Conservation (phyloP, 1,140 invertebrate genomes). For the Heliconius nattereri region DNA sequence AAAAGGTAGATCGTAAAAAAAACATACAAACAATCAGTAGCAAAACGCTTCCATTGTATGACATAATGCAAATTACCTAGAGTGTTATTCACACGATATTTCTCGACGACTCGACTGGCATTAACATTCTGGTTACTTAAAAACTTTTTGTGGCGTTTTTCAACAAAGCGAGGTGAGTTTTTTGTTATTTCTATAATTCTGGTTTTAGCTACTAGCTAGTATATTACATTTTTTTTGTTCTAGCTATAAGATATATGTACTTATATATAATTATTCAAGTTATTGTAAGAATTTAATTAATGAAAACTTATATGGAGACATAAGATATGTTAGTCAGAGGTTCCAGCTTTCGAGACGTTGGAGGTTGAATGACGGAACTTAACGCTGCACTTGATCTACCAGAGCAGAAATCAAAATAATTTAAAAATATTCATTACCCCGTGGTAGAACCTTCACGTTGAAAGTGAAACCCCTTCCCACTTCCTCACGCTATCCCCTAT, state of each 20-base stretch:
- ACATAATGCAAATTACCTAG: slow-evolving; percentile 72
- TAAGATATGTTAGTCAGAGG: too few species aligned
- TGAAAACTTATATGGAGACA: too few species aligned
- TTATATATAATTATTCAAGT: neutral
- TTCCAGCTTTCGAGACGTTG: too few species aligned
- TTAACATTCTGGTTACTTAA: slow-evolving; percentile 61
- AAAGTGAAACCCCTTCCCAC: too few species aligned
- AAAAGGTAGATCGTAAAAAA: slow-evolving; percentile 5
- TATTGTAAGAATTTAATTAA: neutral
- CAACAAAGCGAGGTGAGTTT: slow-evolving; percentile 58
- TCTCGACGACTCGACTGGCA: slow-evolving; percentile 56
- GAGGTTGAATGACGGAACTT: too few species aligned
- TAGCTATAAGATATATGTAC: neutral
- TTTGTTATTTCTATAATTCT: slow-evolving; percentile 33
- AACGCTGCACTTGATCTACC: too few species aligned
- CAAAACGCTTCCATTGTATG: slow-evolving; percentile 65
- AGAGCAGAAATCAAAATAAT: too few species aligned
- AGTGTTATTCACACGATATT: slow-evolving; percentile 56
- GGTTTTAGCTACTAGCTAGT: slow-evolving; percentile 23
- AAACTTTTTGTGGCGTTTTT: slow-evolving; percentile 60
- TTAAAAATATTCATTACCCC: too few species aligned
- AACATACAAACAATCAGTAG: slow-evolving; percentile 52
- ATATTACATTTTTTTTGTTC: slow-evolving; percentile 7
- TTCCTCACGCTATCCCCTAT: neutral
- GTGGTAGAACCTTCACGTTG: too few species aligned